Conservation (phyloP, 2,797 vertebrate species). For the Rhodeus uyekii region DNA sequence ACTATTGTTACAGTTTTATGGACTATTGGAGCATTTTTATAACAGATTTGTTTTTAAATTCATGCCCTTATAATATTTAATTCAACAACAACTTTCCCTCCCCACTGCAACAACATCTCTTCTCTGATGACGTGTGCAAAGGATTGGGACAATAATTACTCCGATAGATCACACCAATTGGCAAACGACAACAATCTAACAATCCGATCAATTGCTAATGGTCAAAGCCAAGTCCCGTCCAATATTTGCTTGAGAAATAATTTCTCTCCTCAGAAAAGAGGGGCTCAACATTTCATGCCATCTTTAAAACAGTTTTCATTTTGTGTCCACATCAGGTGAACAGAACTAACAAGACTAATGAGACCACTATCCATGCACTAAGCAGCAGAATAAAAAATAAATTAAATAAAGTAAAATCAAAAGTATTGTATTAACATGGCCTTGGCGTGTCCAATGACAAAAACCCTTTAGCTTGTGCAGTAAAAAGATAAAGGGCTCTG, state of each 20-base stretch:
- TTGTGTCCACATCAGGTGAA: background rate
- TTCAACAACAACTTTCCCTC: background rate
- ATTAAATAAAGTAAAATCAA: background rate
- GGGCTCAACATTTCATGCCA: background rate
- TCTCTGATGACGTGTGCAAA: background rate
- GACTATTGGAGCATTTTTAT: background rate
- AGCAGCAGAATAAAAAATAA: background rate
- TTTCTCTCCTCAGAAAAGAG: background rate
- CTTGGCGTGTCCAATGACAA: constrained; percentile 41
- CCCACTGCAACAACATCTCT: background rate
- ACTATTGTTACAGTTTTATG: background rate
- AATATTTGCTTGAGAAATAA: background rate
- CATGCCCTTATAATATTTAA: background rate
- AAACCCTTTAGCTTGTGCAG: constrained; percentile 30
- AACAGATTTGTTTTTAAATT: background rate
- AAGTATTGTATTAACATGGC: constrained; percentile 13
- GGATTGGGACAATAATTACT: background rate
- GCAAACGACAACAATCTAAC: background rate
- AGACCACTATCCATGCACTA: background rate
- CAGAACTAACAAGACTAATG: background rate
- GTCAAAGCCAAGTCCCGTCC: background rate
- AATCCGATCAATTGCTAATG: background rate
- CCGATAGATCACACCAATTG: background rate
- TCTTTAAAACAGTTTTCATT: background rate
- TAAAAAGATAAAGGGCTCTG: constrained; percentile 45